Base-by-base conservation (phyloP, 2,797 vertebrate genomes). In the Decapterus maruadsi region DNA sequence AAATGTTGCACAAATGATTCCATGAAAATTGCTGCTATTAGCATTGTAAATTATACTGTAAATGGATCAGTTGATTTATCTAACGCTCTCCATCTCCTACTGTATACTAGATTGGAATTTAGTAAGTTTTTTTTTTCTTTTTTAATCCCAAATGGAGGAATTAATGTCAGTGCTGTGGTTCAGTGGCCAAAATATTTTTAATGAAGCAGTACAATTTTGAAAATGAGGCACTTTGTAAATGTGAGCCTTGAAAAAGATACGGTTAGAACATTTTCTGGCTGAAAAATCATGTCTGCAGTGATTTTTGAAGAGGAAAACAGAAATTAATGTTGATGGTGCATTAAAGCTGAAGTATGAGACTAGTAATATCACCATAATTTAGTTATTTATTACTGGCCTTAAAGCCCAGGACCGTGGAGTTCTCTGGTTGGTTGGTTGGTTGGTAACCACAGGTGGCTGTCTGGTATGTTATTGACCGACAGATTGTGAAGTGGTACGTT, bases 1-100 rank as follows among this genome's bases (percentile, higher is more conserved):
- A 31, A 91, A 78, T 87, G 71, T 93, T 94, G 93, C 93, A 94
- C 93, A 93, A 77, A 82, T 89, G 68, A 91, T 91, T 86, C 56
- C 36, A 70, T 83, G 80, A 63, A 83, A 83, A 87, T 87, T 78
- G 93, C 87, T 94, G 93, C 92, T 93, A 91, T 88, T 84, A 84
- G 81, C 84, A 59, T 84, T 89, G 82, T 91, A 86, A 85, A 87
- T 91, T 68, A 40, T 78, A 55, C 68, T 91, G 82, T 90, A 85
- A 82, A 86, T 75, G 55, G 74, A 91, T 85, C 46, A 0, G 11
- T 19, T 59, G 67, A 85, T 77, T 78, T 61, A 71, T 85, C 13
- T 48, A 45, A 60, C 55, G 17, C 42, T 50, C 55, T 72, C 34
- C 42, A 20, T 85, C 45, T 82, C 70, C 26, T 70, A 45, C 55